Conservation (phyloP, 35 echinoderm and acorn worm genomes). For the Diadema setosum region DNA sequence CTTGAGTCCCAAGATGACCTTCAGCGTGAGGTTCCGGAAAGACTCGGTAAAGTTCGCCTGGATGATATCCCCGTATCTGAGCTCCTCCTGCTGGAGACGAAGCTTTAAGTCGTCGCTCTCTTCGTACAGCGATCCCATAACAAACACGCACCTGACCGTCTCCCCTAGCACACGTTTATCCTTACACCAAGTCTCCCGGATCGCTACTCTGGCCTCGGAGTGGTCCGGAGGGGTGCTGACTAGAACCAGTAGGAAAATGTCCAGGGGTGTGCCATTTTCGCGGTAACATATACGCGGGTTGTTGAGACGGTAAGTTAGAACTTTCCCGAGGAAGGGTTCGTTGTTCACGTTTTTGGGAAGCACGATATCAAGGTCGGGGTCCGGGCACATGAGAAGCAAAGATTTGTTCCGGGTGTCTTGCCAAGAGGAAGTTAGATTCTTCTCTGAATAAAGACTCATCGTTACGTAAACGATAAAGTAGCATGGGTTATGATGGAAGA, state of each 20-base stretch:
- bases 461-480: too few species aligned
- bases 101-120: not conserved
- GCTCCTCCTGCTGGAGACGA: not conserved
- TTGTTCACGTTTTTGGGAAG: not conserved
- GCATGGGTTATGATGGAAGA: not conserved
- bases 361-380: not conserved
- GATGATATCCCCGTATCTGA: not conserved
- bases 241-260: not conserved
- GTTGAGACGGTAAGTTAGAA: not conserved
- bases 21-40: constrained; percentile 2
- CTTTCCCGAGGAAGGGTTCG: not conserved
- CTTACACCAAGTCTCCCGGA: constrained; percentile 18
- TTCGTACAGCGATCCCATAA: not conserved
- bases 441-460: not conserved
- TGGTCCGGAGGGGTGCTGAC: not conserved
- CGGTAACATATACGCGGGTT: not conserved
- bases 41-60: not conserved
- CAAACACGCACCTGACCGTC: not conserved
- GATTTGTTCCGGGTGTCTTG: not conserved
- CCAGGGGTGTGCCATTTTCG: not conserved
- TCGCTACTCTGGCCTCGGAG: not conserved
- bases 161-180: not conserved
- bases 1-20: not conserved
- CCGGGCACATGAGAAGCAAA: not conserved
- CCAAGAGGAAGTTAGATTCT: not conserved